Conservation (phyloP, 2,113 vertebrate species). For the Menidia beryllina region DNA sequence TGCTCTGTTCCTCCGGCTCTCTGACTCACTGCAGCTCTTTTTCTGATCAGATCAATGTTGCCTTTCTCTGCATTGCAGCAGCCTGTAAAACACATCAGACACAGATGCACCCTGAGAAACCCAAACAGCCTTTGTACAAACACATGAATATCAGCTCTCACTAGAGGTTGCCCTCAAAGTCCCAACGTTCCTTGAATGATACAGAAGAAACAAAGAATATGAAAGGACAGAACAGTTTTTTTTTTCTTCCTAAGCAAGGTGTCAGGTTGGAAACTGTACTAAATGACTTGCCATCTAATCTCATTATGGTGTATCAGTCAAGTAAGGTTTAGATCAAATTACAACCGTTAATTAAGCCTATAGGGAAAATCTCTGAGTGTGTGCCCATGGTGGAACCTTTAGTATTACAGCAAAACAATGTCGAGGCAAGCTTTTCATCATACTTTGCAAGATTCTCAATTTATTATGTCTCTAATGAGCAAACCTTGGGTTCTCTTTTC, state of each 20-base stretch:
- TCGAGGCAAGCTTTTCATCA: slow-evolving; percentile 13
- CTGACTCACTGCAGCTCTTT: slow-evolving; percentile 57
- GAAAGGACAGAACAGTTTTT: slow-evolving; percentile 26
- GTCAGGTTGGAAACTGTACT: slow-evolving; percentile 37
- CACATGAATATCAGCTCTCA: slow-evolving; percentile 42
- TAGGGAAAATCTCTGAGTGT: slow-evolving; percentile 20
- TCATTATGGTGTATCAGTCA: slow-evolving; percentile 18
- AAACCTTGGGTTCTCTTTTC: background rate
- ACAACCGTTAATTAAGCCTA: slow-evolving; percentile 51
- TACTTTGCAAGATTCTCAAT: slow-evolving; percentile 2
- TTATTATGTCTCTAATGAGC: slow-evolving; percentile 37
- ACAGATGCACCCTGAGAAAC: slow-evolving; percentile 54
- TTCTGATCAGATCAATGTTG: slow-evolving; percentile 78
- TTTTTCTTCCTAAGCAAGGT: slow-evolving; percentile 26
- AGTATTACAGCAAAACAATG: background rate
- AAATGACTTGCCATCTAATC: slow-evolving; percentile 28
- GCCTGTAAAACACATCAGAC: slow-evolving; percentile 65
- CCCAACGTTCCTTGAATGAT: slow-evolving; percentile 55
- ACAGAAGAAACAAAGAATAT: slow-evolving; percentile 36
- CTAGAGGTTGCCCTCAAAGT: slow-evolving; percentile 55
- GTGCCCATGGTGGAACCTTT: slow-evolving; percentile 17
- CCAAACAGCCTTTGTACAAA: slow-evolving; percentile 49
- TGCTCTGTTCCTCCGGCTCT: slow-evolving; percentile 50
- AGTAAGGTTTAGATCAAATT: slow-evolving; percentile 14
- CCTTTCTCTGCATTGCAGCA: slow-evolving; percentile 77